Conservation (phyloP, 2,113 vertebrate species). For the Lynx canadensis region DNA sequence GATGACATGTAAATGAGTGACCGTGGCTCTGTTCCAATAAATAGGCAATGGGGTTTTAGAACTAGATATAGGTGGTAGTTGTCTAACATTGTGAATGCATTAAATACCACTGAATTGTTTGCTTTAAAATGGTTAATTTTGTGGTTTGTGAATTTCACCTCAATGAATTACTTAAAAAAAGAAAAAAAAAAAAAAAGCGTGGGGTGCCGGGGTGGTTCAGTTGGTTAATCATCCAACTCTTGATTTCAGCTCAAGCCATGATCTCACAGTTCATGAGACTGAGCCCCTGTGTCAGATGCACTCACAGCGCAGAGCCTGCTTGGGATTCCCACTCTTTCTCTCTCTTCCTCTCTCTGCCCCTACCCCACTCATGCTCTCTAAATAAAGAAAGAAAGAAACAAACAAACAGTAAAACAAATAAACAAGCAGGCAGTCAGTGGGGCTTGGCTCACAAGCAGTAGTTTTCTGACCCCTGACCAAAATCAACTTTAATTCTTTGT, state of each 20-base stretch:
- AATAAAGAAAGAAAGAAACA: too few species aligned
- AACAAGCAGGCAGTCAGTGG: background rate
- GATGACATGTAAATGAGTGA: background rate
- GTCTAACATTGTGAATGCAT: background rate
- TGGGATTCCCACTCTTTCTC: too few species aligned
- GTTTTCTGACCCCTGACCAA: slow-evolving; percentile 1
- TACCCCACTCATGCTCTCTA: too few species aligned
- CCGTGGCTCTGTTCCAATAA: background rate
- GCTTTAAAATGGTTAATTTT: slow-evolving; percentile 31
- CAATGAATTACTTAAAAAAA: slow-evolving; percentile 12
- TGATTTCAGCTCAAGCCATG: too few species aligned
- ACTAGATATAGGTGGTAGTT: background rate
- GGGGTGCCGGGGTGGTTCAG: too few species aligned
- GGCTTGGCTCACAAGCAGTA: background rate
- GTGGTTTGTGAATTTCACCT: slow-evolving; percentile 6
- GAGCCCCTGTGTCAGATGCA: too few species aligned
- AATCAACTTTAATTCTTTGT: slow-evolving; percentile 2
- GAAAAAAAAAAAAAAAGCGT: background rate
- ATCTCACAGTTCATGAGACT: too few species aligned
- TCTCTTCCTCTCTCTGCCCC: too few species aligned
- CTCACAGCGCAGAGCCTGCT: too few species aligned
- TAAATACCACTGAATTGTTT: background rate
- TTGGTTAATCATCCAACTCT: too few species aligned
- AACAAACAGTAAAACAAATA: too few species aligned
- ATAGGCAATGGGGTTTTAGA: background rate